Evolutionary conservation across 2,113 vertebrate genomes (phyloP), one percentile per base, ranked within the genome.

Genomic region (Amblyopsis rosae): DNA sequence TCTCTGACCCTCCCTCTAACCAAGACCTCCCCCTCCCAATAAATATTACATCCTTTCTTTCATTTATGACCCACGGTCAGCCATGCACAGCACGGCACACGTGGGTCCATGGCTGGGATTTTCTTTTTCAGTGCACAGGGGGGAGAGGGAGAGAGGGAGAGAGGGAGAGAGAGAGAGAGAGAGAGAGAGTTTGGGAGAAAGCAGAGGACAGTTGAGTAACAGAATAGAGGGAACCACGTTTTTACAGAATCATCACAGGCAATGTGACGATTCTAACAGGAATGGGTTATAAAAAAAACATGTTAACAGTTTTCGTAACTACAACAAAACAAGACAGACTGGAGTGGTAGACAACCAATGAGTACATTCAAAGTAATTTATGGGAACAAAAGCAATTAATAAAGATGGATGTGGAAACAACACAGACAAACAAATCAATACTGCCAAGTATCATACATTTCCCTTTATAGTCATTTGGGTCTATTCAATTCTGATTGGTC

Each of bases 61-160:
- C 35, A 41, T 41, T 41, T 41, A 74, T 69, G 59, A 70, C 59
- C 82, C 59, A 53, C 6, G 15, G 63, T 12, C 16, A 80, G 84
- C 88, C 86, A 45, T 69, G 90, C 91, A 83, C 90, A 93, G 92
- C 91, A 90, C 80, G 85, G 82, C 87, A 81, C 70, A 59, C 81
- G 12, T 51, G 81, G 82, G 82, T 73, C 72, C 77, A 66, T 60
- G 71, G 73, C 75, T 68, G 59, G 65, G 5, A 56, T 41, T 41
- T 41, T 41, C 35, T 8, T 62, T 62, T 67, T 67, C 74, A 67
- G 49, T 54, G 64, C 69, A 53, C 61, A 15, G 61, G 60, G 16
- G 46, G 63, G 73, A 56, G 45, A 65, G 46, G 55, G 51, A 1
- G n/a, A 57, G 41, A 10, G 9, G 33, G 7, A 11, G 32, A 48